Base-by-base conservation (phyloP, 1,140 invertebrate genomes). In the Micrasema minimum region DNA sequence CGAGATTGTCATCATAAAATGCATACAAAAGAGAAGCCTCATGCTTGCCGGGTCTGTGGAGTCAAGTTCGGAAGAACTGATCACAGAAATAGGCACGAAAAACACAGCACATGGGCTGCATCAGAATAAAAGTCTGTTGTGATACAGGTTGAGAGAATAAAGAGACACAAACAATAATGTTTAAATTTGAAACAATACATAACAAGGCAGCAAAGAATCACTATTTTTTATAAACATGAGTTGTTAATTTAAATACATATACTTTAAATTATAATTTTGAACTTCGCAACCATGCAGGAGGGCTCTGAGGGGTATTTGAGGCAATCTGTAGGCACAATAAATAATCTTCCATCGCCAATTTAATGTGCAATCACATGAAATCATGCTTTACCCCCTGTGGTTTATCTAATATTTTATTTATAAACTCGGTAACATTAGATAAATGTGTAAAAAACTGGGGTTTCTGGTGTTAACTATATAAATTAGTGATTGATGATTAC, bases 51-150 rank as follows among this genome's bases (percentile, higher is more conserved):
- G 51, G 82, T 81, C 64, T 84, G 83, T 76, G 79, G 74, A 16
- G 75, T 80, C 7, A 77, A 76, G 62, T 85, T 85, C 76, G 77
- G 77, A 2, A 79, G 83, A 16, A 83, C 82, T 5, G 83, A 84
- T 67, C 82, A 84, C 69, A 77, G 80, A 45, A 78, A 79, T 61
- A 72, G 82, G 0, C 83, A 84, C 74, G 76, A n/a, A 84, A 72
- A 72, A 67, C 37, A 83, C 79, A 5, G 80, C 81, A 10, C 83
- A 84, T 75, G 79, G 72, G 9, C n/a, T 65, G 20, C 45, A 71
- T 48, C 53, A 57, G n/a, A 9, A 9, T 2, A 57, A 57, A 37
- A 35, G 26, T 35, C 50, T 68, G 31, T 14, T 57, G 6, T 57
- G 50, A 51, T 45, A 6, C 43, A 45, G 18, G 43, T 45, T 14